A percentile compares a stretch with the other conserved stretches of the same genome.
Conservation (phyloP, 2,888 invertebrate species). For the Caenorhabditis imperialis region DNA sequence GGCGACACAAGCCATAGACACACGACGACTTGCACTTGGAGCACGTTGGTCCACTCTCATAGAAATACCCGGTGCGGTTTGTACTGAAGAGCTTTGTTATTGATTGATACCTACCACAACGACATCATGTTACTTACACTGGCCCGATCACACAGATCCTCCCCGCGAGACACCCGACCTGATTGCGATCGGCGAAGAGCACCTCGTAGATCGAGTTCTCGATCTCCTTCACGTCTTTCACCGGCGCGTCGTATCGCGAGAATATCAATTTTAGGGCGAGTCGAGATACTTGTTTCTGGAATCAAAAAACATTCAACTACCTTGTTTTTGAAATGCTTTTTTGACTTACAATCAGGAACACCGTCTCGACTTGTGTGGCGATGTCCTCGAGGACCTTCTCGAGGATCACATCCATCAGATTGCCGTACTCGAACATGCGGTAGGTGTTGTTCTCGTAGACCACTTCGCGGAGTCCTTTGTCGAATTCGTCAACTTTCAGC, state of each 20-base stretch:
- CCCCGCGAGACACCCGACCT: constrained; percentile 3
- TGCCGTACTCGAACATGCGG: constrained; percentile 6
- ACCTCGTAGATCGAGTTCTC: not conserved
- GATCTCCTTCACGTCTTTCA: not conserved
- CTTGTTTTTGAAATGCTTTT: not conserved
- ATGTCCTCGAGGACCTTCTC: not conserved
- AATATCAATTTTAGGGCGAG: not conserved
- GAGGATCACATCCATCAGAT: not conserved
- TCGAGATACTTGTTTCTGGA: not conserved
- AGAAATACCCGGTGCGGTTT: not conserved
- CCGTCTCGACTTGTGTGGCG: not conserved
- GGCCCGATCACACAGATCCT: constrained; percentile 15
- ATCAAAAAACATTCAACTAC: no score
- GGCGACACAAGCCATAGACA: not conserved
- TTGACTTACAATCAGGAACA: constrained; percentile 4
- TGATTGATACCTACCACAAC: no score
- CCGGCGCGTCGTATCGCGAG: not conserved
- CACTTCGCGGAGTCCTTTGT: not conserved
- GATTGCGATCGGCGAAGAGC: constrained; percentile 9
- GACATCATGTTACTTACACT: constrained; percentile 16
- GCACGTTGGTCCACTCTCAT: not conserved
- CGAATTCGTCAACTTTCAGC: not conserved
- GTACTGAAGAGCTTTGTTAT: constrained; percentile 1
- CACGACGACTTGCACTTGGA: not conserved
- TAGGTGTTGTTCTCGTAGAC: constrained; percentile 9